Base-by-base conservation (phyloP, 1,140 invertebrate species). In the Leguminivora glycinivorella region DNA sequence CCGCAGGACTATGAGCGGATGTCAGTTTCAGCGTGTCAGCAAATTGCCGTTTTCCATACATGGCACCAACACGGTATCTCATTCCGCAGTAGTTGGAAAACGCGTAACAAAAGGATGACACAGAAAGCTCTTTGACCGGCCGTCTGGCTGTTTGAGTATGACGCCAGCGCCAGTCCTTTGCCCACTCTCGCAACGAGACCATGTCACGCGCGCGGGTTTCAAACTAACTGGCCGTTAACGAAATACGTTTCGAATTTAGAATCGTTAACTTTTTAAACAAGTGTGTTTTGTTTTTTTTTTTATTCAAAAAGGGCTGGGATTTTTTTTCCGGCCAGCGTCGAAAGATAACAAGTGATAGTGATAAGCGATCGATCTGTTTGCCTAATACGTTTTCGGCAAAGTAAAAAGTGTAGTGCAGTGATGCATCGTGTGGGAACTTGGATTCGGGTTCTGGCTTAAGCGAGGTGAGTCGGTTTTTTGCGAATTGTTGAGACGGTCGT, bases 371-470 rank as follows among this genome's bases (percentile, higher is more conserved):
- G 72, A 79, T 80, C 58, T 34, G 58, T 63, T 63, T 79, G 58
- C 71, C 67, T 74, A n/a, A n/a, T n/a, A 68, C 71, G 73, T 82
- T 82, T 73, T 71, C 60, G 40, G 63, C 70, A 66, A 43, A 69
- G 47, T 67, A 14, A 71, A 76, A 75, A 70, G 75, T 78, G 78
- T 70, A 72, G 73, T 87, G 77, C 76, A 81, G 87, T 84, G 84
- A 86, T 87, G 85, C 87, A 86, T 78, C 77, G 67, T 72, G 60
- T 68, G 75, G 71, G 84, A 78, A 83, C 82, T 75, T 75, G 67
- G 83, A 85, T 84, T 84, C 84, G 78, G 83, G 83, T 85, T 87
- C 84, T 75, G 76, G 77, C 69, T 68, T 83, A 78, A 85, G 73
- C 71, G 70, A 85, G 87, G 87, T 89, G 78, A 89, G 84, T 85